These are phyloP conservation scores for Marmota flaviventris DNA, from an alignment of 2,113 vertebrate genomes.

Conservation along the genomic window DNA sequence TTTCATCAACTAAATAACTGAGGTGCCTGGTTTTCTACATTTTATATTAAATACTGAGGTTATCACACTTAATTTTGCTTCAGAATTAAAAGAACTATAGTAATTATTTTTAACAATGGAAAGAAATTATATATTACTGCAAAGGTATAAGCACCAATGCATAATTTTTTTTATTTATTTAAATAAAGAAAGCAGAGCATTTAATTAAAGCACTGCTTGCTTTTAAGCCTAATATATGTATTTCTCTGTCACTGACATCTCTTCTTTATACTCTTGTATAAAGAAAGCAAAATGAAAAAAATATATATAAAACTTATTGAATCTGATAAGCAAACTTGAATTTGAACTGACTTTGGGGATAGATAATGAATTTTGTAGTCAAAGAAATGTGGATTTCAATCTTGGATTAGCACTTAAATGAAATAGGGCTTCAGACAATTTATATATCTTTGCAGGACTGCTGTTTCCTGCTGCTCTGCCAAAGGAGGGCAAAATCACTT, in stretches of 20 bases:
- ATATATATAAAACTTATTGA: not conserved
- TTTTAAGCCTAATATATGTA: not conserved
- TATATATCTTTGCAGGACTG: not conserved
- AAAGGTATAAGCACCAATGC: not conserved
- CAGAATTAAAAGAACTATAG: not conserved
- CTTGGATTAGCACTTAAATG: not conserved
- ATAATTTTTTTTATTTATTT: not conserved
- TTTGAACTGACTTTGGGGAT: not conserved
- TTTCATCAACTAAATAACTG: not conserved
- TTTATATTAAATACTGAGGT: not conserved
- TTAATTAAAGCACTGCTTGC: not conserved
- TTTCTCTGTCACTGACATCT: not conserved
- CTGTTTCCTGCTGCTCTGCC: not conserved
- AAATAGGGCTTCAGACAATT: not conserved
- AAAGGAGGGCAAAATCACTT: not conserved
- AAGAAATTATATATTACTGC: not conserved
- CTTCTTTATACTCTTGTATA: not conserved
- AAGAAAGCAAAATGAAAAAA: not conserved
- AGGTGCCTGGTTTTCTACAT: not conserved
- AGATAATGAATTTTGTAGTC: not conserved
- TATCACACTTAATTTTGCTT: not conserved
- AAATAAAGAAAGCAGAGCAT: not conserved
- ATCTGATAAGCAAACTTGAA: conserved; percentile 39
- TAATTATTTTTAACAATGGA: conserved; percentile 30
- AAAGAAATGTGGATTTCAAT: not conserved